Percentiles rank a stretch among this genome's conserved stretches.
These are phyloP conservation scores for Hydrocynus forskahlii DNA, from an alignment of 2,797 vertebrate genomes.

Conservation along the genomic window DNA sequence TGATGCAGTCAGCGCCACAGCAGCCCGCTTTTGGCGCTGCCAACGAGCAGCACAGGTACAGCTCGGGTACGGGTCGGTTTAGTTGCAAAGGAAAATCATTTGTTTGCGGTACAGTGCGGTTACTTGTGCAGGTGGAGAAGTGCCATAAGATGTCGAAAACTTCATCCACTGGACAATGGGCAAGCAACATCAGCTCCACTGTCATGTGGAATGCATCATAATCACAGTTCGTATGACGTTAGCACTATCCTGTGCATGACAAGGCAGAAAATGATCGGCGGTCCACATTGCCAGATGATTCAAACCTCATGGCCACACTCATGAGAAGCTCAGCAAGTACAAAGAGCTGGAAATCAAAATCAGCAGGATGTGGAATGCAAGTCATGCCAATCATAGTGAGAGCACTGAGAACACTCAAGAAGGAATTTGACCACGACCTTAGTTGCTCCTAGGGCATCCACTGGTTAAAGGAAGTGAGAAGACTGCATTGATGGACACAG, in stretches of 20 bases:
- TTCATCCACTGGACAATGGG: neutral
- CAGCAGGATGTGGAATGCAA: conserved; percentile 5
- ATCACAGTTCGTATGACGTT: neutral
- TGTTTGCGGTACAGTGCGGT: no score
- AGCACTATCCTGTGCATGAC: neutral
- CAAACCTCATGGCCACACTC: neutral
- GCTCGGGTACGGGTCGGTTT: no score
- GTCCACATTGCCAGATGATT: neutral
- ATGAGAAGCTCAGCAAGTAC: neutral
- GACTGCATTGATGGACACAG: no score
- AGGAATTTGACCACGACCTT: neutral
- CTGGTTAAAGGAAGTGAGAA: no score
- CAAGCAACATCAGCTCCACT: neutral
- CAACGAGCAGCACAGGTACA: no score
- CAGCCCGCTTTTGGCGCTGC: no score
- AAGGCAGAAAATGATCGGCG: neutral
- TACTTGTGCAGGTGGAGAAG: no score
- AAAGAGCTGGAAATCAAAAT: conserved; percentile 8
- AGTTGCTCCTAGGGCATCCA: neutral
- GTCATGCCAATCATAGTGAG: neutral
- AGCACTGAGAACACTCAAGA: neutral
- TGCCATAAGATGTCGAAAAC: no score
- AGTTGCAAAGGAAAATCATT: no score
- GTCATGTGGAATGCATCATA: neutral
- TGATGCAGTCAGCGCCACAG: no score